Evolutionary conservation across 2,888 invertebrate species (phyloP), one percentile per base, ranked within the genome.

Genomic region (Amblyjoppa fuscipennis): DNA sequence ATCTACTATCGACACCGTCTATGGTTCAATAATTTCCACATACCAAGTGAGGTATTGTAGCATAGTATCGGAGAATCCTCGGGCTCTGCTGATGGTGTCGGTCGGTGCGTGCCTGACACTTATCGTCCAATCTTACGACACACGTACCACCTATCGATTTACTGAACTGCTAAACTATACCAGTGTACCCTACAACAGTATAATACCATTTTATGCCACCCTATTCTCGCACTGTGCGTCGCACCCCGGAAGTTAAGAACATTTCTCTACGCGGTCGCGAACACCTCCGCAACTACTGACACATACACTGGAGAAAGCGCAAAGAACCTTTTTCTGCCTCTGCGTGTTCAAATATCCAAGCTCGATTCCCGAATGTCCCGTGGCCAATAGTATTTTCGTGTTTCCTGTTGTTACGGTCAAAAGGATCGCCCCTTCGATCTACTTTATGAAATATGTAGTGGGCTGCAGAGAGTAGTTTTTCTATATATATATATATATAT

Each of bases 71-170:
- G 64, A 53, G 31, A 80, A 45, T 61, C 53, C 64, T 7, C 16
- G 7, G 51, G 59, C 41, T 28, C 16, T 28, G 49, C 53, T 53
- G 76, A 78, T 74, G n/a, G 66, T 69, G 53, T 41, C 53, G 77
- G 49, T 53, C 68, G 77, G 81, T 84, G 84, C 84, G 84, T 84
- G 84, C 51, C 81, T 64, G 68, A 74, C 81, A 78, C 77, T 84
- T 84, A 84, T 84, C 84, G 84, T 78, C 49, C 81, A 61, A 84
- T 84, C 84, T 84, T 84, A 84, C 84, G 81, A 84, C 77, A 84
- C 81, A 78, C 77, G 81, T 81, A 81, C 61, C 69, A 45, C 73
- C 81, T 71, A 84, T 84, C 84, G 84, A 84, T 84, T 81, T 81
- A 84, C 84, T 64, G 74, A 81, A 84, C 81, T 78, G 77, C 81